phyloP scores from a whole-genome alignment of 2,797 vertebrate genomes.

The Alca torda region DNA sequence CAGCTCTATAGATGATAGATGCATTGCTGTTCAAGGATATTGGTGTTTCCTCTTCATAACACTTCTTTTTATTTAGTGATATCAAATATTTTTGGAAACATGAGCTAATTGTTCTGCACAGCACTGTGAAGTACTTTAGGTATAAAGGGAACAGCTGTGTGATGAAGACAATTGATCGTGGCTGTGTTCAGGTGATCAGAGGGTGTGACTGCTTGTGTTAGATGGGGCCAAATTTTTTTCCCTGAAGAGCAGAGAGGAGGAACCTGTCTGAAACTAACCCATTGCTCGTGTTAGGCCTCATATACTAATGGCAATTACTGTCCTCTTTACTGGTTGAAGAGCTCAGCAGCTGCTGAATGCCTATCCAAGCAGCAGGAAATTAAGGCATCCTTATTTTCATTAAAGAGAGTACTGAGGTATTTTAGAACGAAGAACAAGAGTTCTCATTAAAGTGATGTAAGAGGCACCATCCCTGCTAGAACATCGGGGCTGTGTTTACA shows the following conservation, averaged over 20 bases:
- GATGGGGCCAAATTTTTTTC: neutral
- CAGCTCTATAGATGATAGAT: neutral
- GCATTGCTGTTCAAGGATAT: neutral
- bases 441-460: neutral
- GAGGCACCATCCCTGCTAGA: neutral
- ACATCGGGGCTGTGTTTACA: neutral
- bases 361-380: neutral
- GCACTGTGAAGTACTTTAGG: neutral
- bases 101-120: neutral
- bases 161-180: neutral
- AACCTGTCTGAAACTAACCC: neutral
- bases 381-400: neutral
- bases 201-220: neutral
- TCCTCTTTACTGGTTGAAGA: neutral
- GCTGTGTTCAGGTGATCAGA: neutral
- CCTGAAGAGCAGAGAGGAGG: neutral
- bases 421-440: neutral
- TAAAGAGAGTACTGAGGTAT: neutral
- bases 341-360: neutral
- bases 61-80: neutral
- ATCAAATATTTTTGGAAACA: neutral
- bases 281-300: neutral
- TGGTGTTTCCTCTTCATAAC: neutral
- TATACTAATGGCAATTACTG: neutral
- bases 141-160: neutral